Conservation (phyloP, 2,888 invertebrate species). For the Dione vanillae region DNA sequence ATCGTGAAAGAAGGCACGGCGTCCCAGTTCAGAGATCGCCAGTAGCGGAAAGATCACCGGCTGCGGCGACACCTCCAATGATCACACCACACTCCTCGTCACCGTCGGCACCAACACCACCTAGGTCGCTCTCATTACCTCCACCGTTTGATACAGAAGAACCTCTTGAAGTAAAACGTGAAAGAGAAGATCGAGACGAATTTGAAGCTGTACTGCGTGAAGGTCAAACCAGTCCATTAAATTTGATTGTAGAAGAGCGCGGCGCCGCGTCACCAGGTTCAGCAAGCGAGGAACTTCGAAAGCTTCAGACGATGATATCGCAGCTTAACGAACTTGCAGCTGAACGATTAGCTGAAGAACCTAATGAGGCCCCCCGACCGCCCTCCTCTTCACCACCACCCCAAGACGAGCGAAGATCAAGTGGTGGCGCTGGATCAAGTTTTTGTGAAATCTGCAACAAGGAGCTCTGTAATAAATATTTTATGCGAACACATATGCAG, state of each 20-base stretch:
- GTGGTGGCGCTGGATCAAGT: slow-evolving; percentile 86
- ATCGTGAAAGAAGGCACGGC: slow-evolving; percentile 97
- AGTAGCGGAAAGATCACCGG: slow-evolving; percentile 78
- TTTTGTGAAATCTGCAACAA: slow-evolving; percentile 99
- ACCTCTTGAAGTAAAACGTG: slow-evolving; percentile 70
- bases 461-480: slow-evolving; percentile 99
- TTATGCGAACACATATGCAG: slow-evolving; percentile 99
- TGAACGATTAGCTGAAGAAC: slow-evolving; percentile 74
- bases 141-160: slow-evolving; percentile 84
- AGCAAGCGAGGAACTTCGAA: slow-evolving; percentile 93
- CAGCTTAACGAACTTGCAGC: slow-evolving; percentile 92
- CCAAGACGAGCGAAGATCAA: slow-evolving; percentile 80
- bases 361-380: slow-evolving; percentile 63
- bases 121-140: slow-evolving; percentile 88
- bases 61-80: slow-evolving; percentile 67
- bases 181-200: slow-evolving; percentile 82
- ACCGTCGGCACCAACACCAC: slow-evolving; percentile 86
- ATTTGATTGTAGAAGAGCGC: slow-evolving; percentile 89
- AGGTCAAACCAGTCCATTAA: slow-evolving; percentile 90
- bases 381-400: slow-evolving; percentile 73
- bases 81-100: slow-evolving; percentile 85
- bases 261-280: slow-evolving; percentile 84
- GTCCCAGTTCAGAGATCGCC: slow-evolving; percentile 82
- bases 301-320: slow-evolving; percentile 95
- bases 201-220: slow-evolving; percentile 76